Base-by-base conservation (phyloP, 2,797 vertebrate genomes). In the Epinephelus awoara region DNA sequence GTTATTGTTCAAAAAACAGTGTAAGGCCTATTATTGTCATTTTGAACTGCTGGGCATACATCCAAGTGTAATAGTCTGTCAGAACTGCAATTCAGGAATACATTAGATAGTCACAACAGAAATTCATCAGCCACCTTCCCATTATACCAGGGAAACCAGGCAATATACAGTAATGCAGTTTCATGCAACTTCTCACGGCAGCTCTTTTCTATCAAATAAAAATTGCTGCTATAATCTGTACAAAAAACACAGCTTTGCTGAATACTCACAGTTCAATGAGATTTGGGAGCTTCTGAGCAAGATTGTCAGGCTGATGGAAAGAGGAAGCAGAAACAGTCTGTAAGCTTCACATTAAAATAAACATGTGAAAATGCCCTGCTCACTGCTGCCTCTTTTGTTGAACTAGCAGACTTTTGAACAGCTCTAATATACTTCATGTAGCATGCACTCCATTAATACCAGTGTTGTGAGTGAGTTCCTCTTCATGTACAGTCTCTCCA, bases 401-500 rank as follows among this genome's bases (percentile, higher is more conserved):
- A 73, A 17, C 5, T 0, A 13, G 70, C 27, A 50, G 9, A 19
- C 29, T n/a, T 34, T 25, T 2, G 13, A 38, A 66, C 15, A 59
- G 27, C 8, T 21, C 2, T 42, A 42, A 29, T 19, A 18, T 34
- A 34, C 34, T 34, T 34, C 7, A 0, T 34, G 34, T 13, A 44
- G 42, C 0, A 3, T 11, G 46, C n/a, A n/a, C 49, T 49, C 38
- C 8, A 38, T 74, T 46, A 54, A 29, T 97, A 99, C 98, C 97
- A 99, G 92, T 38, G 96, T 96, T 3, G 97, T 99, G 78, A 99
- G 96, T 0, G 96, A 99, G 92, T 99, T 99, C 91, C 97, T 97
- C 94, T 99, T 99, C 98, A 99, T 98, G 86, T 99, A 99, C 25
- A 99, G 96, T 79, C 98, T 96, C 93, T 99, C 98, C 91, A 99